Evolutionary conservation across 2,797 vertebrate species (phyloP).

Genomic region (Ammospiza maritima): DNA sequence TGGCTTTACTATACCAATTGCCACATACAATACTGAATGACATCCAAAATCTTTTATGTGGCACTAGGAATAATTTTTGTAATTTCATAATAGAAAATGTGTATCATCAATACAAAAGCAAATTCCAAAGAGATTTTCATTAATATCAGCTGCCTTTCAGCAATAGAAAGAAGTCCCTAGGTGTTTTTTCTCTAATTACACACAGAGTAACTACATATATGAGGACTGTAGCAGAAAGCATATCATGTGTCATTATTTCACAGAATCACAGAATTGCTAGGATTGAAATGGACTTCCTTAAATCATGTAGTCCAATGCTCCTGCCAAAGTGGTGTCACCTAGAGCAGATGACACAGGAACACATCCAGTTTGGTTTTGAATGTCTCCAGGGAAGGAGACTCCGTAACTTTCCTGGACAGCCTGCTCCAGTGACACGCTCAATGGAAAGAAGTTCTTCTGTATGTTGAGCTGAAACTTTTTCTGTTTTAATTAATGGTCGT

Average conservation of each 20-base stretch:
- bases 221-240: not conserved
- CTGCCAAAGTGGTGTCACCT: not conserved
- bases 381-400: not conserved
- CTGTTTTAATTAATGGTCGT: not conserved
- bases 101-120: not conserved
- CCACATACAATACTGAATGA: not conserved
- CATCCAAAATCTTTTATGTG: not conserved
- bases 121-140: not conserved
- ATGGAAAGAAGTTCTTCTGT: not conserved
- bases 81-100: not conserved
- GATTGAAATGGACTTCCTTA: not conserved
- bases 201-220: not conserved
- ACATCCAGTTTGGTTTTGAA: not conserved
- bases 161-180: not conserved
- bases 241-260: not conserved
- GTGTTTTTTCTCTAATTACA: not conserved
- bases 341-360: not conserved
- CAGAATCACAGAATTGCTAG: not conserved
- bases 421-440: rapidly evolving
- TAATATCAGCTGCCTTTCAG: not conserved
- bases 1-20: not conserved
- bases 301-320: rapidly evolving
- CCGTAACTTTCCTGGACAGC: not conserved
- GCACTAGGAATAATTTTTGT: not conserved
- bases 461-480: not conserved